Percentiles rank a stretch among this genome's conserved stretches.
Evolutionary conservation across 2,888 invertebrate species (phyloP).

Genomic region (Pardosa pseudoannulata): DNA sequence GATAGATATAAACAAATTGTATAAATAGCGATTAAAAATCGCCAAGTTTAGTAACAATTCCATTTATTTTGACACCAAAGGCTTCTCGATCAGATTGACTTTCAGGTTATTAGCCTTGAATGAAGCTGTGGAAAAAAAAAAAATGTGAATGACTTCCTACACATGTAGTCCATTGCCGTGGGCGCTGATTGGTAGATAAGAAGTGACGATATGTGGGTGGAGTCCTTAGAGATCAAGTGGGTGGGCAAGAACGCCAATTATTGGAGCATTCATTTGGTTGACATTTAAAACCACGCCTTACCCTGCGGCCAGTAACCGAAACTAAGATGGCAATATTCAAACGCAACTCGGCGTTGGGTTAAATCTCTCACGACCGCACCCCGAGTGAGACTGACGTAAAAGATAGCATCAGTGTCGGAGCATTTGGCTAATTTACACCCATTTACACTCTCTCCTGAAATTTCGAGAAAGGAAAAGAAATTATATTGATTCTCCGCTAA

Average conservation of each 20-base stretch:
- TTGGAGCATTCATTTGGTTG: conserved; percentile 61
- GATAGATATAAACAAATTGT: too few species aligned
- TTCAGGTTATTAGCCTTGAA: conserved; percentile 63
- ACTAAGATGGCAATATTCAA: conserved; percentile 23
- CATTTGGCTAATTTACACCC: background rate
- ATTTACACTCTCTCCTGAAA: too few species aligned
- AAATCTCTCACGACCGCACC: conserved; percentile 40
- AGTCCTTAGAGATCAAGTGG: conserved; percentile 50
- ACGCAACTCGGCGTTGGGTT: conserved; percentile 37
- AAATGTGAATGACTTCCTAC: conserved; percentile 48
- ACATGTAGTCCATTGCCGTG: conserved; percentile 54
- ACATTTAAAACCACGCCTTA: conserved; percentile 46
- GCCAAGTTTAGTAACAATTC: too few species aligned
- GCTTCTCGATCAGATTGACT: background rate
- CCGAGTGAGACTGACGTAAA: conserved; percentile 26
- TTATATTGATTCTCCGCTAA: too few species aligned
- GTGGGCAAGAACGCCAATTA: conserved; percentile 60
- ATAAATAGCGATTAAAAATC: too few species aligned
- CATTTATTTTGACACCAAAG: too few species aligned
- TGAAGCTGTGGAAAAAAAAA: background rate
- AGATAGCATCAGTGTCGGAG: conserved; percentile 10
- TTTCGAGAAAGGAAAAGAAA: too few species aligned
- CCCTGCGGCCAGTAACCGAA: conserved; percentile 27
- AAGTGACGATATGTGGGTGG: conserved; percentile 69
- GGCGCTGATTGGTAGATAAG: conserved; percentile 66